Conservation (phyloP, 2,888 invertebrate species). For the Athalia circularis region DNA sequence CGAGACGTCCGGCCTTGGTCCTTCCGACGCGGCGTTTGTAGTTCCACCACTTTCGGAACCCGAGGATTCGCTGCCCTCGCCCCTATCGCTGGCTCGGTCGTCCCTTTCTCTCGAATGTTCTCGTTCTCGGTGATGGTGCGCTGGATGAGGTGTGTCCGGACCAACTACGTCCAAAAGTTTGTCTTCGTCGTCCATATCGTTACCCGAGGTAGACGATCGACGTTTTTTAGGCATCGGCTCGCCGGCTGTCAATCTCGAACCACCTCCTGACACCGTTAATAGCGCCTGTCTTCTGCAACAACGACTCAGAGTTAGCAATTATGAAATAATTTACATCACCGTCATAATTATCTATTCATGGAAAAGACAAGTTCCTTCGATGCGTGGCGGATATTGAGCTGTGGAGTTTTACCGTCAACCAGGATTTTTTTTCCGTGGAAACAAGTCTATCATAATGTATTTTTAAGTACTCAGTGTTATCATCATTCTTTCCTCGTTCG, state of each 20-base stretch:
- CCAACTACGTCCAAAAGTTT: constrained; percentile 91
- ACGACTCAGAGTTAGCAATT: constrained; percentile 71
- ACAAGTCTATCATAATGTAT: too few species aligned
- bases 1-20: constrained; percentile 92
- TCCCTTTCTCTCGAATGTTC: constrained; percentile 71
- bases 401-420: too few species aligned
- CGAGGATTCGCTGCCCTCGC: constrained; percentile 71
- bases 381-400: not conserved
- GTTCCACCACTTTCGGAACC: constrained; percentile 76
- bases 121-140: constrained; percentile 70
- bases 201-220: constrained; percentile 68
- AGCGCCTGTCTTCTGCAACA: constrained; percentile 75
- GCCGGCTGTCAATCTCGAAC: constrained; percentile 69
- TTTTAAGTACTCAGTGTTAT: too few species aligned
- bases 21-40: constrained; percentile 75
- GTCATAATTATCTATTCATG: not conserved
- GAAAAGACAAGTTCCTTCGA: not conserved
- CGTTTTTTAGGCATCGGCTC: constrained; percentile 71
- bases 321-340: constrained; percentile 43
- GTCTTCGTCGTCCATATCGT: constrained; percentile 85
- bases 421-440: too few species aligned
- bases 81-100: constrained; percentile 70
- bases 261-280: constrained; percentile 72
- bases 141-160: constrained; percentile 87
- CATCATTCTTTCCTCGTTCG: too few species aligned